phyloP scores from a whole-genome alignment of 1,140 invertebrate species.

The Proctacanthus coquilletti region DNA sequence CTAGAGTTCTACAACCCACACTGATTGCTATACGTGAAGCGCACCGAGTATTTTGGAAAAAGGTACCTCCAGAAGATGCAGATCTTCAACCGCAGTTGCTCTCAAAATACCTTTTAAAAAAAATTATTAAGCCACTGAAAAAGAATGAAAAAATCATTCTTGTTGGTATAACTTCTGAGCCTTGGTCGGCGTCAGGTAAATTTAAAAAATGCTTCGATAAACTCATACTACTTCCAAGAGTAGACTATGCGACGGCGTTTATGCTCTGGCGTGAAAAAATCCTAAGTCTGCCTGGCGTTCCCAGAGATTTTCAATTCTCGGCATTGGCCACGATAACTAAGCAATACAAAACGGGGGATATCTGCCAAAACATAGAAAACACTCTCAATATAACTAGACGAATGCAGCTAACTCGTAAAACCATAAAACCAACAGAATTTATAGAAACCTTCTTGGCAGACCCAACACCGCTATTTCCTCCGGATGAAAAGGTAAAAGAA shows the following conservation, averaged over 20 bases:
- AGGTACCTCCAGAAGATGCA: conserved; percentile 30
- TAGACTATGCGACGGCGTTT: conserved; percentile 50
- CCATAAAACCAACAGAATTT: conserved; percentile 17
- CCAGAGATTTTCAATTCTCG: conserved; percentile 42
- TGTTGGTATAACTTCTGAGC: conserved; percentile 42
- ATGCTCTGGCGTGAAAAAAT: conserved; percentile 41
- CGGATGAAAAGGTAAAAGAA: conserved; percentile 10
- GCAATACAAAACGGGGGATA: conserved; percentile 44
- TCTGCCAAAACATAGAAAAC: conserved; percentile 33
- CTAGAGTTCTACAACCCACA: conserved; percentile 53
- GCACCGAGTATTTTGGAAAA: conserved; percentile 69
- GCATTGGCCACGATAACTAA: conserved; percentile 45
- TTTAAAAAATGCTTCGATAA: conserved; percentile 33
- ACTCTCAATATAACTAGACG: conserved; percentile 15
- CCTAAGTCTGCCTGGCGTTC: conserved; percentile 34
- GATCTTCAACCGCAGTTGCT: conserved; percentile 36
- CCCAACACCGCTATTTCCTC: conserved; percentile 15
- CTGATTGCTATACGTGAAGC: conserved; percentile 64
- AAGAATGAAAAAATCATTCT: conserved; percentile 43
- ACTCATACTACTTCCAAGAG: conserved; percentile 29
- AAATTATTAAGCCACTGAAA: conserved; percentile 43
- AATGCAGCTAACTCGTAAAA: conserved; percentile 13
- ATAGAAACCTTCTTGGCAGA: conserved; percentile 15
- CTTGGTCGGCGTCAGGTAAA: conserved; percentile 33
- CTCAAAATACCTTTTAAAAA: conserved; percentile 41